Evolutionary conservation across 37 sponge, comb jelly and placozoan genomes (phyloP).

Genomic region (Theonella swinhoei): DNA sequence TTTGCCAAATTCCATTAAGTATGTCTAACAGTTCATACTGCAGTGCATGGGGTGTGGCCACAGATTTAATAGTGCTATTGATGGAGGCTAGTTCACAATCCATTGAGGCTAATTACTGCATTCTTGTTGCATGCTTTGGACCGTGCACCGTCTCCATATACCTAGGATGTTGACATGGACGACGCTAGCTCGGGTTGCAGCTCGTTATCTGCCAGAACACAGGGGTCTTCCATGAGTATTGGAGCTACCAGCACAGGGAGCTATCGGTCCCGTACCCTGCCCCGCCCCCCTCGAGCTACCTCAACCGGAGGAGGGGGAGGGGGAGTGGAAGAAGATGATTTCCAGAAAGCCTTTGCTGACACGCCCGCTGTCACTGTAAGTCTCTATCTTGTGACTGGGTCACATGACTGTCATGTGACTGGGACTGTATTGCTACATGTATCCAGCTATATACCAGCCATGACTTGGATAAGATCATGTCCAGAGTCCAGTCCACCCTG

Average conservation of each 20-base stretch:
- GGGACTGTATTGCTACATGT: not conserved
- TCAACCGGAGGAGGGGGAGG: constrained; percentile 33
- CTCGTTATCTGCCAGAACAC: constrained; percentile 22
- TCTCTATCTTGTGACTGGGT: not conserved
- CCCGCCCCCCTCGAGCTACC: not conserved
- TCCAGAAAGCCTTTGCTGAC: constrained; percentile 62
- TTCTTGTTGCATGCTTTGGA: not conserved
- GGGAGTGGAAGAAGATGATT: constrained; percentile 52
- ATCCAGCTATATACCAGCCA: constrained; percentile 46
- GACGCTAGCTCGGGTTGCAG: constrained; percentile 27
- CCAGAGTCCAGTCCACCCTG: constrained; percentile 15
- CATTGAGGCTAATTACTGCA: no score
- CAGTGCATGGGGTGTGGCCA: no score
- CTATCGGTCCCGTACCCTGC: not conserved
- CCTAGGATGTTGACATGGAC: constrained; percentile 21
- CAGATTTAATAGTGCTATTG: no score
- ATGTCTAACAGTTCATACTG: no score
- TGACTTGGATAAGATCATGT: constrained; percentile 45
- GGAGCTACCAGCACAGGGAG: not conserved
- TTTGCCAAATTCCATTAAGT: not conserved
- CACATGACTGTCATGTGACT: not conserved
- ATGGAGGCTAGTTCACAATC: no score
- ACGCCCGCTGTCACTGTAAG: constrained; percentile 49
- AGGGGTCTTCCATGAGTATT: constrained; percentile 8
- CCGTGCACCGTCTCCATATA: not conserved